These are phyloP conservation scores for Pseudoips prasinana DNA, from an alignment of 2,888 invertebrate species.

Conservation along the genomic window DNA sequence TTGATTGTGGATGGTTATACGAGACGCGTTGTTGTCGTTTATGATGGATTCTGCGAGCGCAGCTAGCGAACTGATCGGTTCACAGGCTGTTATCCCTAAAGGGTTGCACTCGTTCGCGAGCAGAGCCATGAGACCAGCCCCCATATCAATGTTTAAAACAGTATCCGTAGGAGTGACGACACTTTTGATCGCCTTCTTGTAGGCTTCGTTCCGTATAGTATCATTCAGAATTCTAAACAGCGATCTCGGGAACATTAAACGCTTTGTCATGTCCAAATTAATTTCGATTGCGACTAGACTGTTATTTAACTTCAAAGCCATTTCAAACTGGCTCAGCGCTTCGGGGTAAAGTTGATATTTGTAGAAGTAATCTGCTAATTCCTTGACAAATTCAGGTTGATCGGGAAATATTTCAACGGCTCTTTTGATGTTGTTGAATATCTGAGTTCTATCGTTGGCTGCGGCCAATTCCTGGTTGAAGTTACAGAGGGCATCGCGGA, in stretches of 20 bases:
- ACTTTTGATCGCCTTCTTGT: constrained; percentile 16
- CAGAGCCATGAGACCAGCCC: constrained; percentile 76
- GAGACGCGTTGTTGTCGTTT: constrained; percentile 12
- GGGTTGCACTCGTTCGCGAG: constrained; percentile 79
- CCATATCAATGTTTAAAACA: constrained; percentile 19
- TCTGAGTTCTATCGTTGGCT: constrained; percentile 6
- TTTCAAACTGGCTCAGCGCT: constrained; percentile 72
- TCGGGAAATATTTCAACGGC: constrained; percentile 14
- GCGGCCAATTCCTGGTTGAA: constrained; percentile 15
- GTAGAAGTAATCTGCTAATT: constrained; percentile 7
- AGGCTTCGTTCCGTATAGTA: constrained; percentile 20
- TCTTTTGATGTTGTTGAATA: constrained; percentile 17
- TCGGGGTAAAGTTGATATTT: constrained; percentile 26
- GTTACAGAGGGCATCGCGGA: constrained; percentile 8
- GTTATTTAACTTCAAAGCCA: constrained; percentile 64
- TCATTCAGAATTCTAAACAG: constrained; percentile 18
- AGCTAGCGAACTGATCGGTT: constrained; percentile 10
- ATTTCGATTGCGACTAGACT: constrained; percentile 54
- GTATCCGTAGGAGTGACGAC: constrained; percentile 13
- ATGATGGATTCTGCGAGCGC: constrained; percentile 17
- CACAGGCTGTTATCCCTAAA: constrained; percentile 23
- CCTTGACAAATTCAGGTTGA: constrained; percentile 12
- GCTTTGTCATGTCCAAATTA: constrained; percentile 20
- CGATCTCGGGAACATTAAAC: constrained; percentile 10
- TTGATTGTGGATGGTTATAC: constrained; percentile 13